Evolutionary conservation across 2,888 invertebrate species (phyloP).

Genomic region (Eupelmus urozonus): DNA sequence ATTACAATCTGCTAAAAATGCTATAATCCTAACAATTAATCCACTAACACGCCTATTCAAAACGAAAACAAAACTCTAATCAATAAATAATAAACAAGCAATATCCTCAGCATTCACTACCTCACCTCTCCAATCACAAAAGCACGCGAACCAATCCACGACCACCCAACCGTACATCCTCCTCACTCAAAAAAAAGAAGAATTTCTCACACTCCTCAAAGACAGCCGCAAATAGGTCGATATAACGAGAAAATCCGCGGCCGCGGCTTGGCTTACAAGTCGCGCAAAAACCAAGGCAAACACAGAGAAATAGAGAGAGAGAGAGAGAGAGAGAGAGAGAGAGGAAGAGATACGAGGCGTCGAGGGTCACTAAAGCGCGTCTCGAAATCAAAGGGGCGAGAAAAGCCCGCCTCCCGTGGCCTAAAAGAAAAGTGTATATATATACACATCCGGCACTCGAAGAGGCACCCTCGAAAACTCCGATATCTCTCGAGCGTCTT

Average conservation of each 20-base stretch:
- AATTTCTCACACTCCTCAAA: neutral
- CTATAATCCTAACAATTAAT: too few relatives aligned
- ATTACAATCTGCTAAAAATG: too few relatives aligned
- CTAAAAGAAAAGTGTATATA: conserved; percentile 29
- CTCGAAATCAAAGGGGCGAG: conserved; percentile 13
- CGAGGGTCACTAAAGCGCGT: conserved; percentile 13
- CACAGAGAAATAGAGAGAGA: neutral
- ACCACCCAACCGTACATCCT: neutral
- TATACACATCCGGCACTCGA: conserved; percentile 21
- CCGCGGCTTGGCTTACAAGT: neutral
- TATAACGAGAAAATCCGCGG: conserved; percentile 28
- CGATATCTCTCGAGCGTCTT: conserved; percentile 30
- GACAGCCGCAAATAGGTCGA: conserved; percentile 15
- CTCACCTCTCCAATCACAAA: neutral
- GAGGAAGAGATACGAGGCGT: neutral
- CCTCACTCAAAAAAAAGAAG: neutral
- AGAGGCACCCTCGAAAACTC: conserved; percentile 20
- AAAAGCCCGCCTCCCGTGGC: neutral
- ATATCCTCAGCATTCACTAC: too few relatives aligned
- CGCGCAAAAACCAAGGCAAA: conserved; percentile 35
- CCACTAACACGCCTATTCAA: too few relatives aligned
- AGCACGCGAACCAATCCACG: neutral
- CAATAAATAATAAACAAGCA: too few relatives aligned
- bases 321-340: conserved; percentile 4
- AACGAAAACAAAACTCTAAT: too few relatives aligned